phyloP scores from a whole-genome alignment of 1,140 invertebrate species.

The Rhynchophorus ferrugineus region DNA sequence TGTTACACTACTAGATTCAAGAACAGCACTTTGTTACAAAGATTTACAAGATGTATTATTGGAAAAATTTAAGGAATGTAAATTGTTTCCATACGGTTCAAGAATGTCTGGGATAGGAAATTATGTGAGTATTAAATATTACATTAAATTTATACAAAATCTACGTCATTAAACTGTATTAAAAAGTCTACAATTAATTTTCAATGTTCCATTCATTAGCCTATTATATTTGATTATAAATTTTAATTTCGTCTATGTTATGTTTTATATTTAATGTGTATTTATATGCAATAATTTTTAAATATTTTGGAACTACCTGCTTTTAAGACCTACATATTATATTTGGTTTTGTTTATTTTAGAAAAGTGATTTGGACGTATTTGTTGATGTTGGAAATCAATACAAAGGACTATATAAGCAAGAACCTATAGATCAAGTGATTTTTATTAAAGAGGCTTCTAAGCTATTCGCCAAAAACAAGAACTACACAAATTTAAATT shows the following conservation, averaged over 20 bases:
- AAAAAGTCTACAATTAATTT: no score
- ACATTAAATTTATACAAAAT: no score
- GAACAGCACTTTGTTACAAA: slow-evolving; percentile 26
- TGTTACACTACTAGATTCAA: slow-evolving; percentile 14
- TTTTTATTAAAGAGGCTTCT: slow-evolving; percentile 26
- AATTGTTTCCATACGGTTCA: slow-evolving; percentile 45
- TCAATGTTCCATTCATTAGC: no score
- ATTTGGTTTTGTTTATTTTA: no score
- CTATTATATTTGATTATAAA: no score
- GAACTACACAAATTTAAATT: slow-evolving; percentile 32
- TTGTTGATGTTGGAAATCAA: slow-evolving; percentile 43
- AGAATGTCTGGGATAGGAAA: slow-evolving; percentile 40
- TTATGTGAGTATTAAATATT: slow-evolving; percentile 22
- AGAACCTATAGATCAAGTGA: slow-evolving; percentile 30
- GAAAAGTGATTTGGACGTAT: slow-evolving; percentile 46
- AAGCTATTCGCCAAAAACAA: slow-evolving; percentile 26
- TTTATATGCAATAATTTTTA: no score
- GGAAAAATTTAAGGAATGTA: slow-evolving; percentile 23
- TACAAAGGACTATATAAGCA: slow-evolving; percentile 33
- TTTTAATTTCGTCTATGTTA: no score
- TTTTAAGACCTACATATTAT: no score
- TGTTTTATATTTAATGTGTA: no score
- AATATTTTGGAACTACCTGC: no score
- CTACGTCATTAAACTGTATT: no score
- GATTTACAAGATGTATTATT: slow-evolving; percentile 24